phyloP scores from a whole-genome alignment of 1,140 invertebrate genomes.

The Calephelis virginiensis region DNA sequence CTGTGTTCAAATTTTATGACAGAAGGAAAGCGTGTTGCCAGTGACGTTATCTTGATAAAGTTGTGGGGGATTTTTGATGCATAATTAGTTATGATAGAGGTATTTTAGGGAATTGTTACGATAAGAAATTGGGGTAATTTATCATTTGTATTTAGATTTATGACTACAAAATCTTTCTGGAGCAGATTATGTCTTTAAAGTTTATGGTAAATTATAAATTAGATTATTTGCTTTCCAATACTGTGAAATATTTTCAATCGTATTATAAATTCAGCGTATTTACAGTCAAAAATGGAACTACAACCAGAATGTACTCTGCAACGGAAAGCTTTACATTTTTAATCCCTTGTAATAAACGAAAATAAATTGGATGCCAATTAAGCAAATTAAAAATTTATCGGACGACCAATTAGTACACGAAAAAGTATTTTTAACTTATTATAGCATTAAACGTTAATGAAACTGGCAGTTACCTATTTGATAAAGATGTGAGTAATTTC shows the following conservation, averaged over 20 bases:
- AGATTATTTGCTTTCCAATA: too few species aligned
- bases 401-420: neutral
- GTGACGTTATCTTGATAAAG: constrained; percentile 20
- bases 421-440: constrained; percentile 9
- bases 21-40: constrained; percentile 19
- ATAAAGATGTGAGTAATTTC: neutral
- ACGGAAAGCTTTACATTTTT: neutral
- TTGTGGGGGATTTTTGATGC: constrained; percentile 19
- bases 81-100: constrained; percentile 8
- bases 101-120: constrained; percentile 1
- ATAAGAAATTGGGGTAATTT: constrained; percentile 1
- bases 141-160: neutral
- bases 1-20: constrained; percentile 20
- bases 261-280: too few species aligned
- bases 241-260: too few species aligned
- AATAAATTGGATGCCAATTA: constrained; percentile 13
- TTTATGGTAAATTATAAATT: too few species aligned
- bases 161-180: too few species aligned
- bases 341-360: constrained; percentile 12
- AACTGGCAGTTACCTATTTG: neutral
- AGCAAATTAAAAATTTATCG: constrained; percentile 10
- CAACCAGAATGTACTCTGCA: neutral
- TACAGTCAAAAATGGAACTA: too few species aligned
- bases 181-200: too few species aligned
- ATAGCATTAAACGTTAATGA: constrained; percentile 2